Conservation (phyloP, 1,140 invertebrate genomes). For the Wiebesia pumilae region DNA sequence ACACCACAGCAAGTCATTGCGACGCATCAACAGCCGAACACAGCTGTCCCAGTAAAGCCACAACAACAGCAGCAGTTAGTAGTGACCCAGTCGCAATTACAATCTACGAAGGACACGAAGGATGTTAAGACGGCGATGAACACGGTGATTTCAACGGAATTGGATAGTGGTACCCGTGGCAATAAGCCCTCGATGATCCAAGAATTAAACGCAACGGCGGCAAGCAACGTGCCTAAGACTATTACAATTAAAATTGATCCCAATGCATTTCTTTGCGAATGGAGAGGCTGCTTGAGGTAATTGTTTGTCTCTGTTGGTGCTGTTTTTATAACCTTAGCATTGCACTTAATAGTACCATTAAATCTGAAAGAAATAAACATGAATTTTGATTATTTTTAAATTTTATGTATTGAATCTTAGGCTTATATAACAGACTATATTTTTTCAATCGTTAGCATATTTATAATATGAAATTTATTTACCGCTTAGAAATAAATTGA, state of each 20-base stretch:
- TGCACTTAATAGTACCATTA: too few relatives aligned
- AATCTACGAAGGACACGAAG: slow-evolving; percentile 54
- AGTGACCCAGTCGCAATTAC: slow-evolving; percentile 50
- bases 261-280: slow-evolving; percentile 89
- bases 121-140: slow-evolving; percentile 65
- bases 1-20: slow-evolving; percentile 57
- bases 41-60: background rate
- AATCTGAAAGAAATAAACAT: too few relatives aligned
- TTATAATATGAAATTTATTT: too few relatives aligned
- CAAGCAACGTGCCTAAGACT: slow-evolving; percentile 59
- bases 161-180: slow-evolving; percentile 47
- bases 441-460: too few relatives aligned
- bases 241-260: slow-evolving; percentile 72
- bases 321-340: too few relatives aligned
- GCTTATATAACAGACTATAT: too few relatives aligned
- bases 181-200: slow-evolving; percentile 68
- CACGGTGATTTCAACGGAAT: slow-evolving; percentile 64
- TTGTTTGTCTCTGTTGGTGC: slow-evolving; percentile 34
- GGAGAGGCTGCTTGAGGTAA: slow-evolving; percentile 91
- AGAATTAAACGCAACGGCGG: slow-evolving; percentile 55
- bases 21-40: slow-evolving; percentile 63
- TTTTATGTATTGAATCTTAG: too few relatives aligned
- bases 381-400: too few relatives aligned
- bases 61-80: slow-evolving; percentile 56
- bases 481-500: too few relatives aligned